Conservation (phyloP, 2,888 invertebrate species). For the Chloromyia formosa region DNA sequence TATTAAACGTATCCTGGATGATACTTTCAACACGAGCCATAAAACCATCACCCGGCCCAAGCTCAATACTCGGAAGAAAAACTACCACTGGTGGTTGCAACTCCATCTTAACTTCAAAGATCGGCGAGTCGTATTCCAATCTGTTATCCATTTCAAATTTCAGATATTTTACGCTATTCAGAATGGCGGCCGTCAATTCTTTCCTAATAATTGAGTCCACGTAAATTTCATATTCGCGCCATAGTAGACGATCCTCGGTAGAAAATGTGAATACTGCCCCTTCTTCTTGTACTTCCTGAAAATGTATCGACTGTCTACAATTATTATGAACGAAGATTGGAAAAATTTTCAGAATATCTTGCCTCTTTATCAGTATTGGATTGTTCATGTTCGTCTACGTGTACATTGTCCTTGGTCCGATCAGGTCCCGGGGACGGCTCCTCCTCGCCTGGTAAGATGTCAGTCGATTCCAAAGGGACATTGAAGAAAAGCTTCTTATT, state of each 20-base stretch:
- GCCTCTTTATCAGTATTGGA: no score
- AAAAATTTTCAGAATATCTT: no score
- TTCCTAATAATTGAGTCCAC: slow-evolving; percentile 71
- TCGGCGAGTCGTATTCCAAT: slow-evolving; percentile 65
- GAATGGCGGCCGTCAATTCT: slow-evolving; percentile 67
- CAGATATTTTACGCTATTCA: slow-evolving; percentile 58
- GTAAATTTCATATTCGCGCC: slow-evolving; percentile 69
- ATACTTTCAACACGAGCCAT: slow-evolving; percentile 73
- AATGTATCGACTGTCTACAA: no score
- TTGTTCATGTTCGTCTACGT: no score
- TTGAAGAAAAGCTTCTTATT: slow-evolving; percentile 79
- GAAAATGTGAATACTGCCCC: slow-evolving; percentile 6
- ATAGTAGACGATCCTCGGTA: slow-evolving; percentile 48
- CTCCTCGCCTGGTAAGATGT: slow-evolving; percentile 52
- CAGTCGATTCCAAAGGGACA: slow-evolving; percentile 61
- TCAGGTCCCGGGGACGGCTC: slow-evolving; percentile 55
- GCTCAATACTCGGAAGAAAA: slow-evolving; percentile 73
- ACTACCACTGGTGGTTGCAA: slow-evolving; percentile 77
- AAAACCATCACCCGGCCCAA: slow-evolving; percentile 66
- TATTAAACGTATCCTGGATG: slow-evolving; percentile 79
- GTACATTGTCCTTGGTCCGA: no score
- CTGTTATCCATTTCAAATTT: slow-evolving; percentile 60
- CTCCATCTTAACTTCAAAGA: slow-evolving; percentile 80
- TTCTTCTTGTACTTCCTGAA: slow-evolving; percentile 2
- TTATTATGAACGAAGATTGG: no score